These are phyloP conservation scores for Trididemnum clinides DNA, from an alignment of 23 tunicate genomes.

Conservation along the genomic window DNA sequence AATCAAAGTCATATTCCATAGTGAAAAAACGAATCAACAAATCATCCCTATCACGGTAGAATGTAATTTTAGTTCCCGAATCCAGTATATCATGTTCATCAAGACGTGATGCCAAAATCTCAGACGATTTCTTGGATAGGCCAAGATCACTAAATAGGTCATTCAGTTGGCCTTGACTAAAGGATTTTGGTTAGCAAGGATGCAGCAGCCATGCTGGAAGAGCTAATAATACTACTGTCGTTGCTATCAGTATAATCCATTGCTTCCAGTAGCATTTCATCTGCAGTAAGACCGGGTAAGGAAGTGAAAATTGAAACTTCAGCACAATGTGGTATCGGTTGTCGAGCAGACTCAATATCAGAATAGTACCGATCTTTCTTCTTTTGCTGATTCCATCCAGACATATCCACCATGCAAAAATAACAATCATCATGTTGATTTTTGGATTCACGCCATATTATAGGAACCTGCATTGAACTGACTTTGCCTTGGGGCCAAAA, in stretches of 20 bases:
- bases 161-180: slow-evolving; percentile 26
- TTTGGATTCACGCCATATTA: too few relatives aligned
- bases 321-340: not conserved
- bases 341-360: not conserved
- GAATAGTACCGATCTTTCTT: not conserved
- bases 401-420: too few relatives aligned
- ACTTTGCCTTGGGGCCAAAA: slow-evolving; percentile 6
- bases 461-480: not conserved
- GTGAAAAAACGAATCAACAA: slow-evolving; percentile 2
- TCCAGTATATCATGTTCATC: slow-evolving; percentile 16
- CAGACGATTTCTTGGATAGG: slow-evolving; percentile 16
- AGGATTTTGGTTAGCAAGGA: slow-evolving; percentile 17
- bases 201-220: slow-evolving; percentile 5
- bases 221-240: slow-evolving; percentile 16
- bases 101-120: slow-evolving; percentile 25
- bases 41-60: slow-evolving; percentile 7
- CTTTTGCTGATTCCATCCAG: too few relatives aligned
- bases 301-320: too few relatives aligned
- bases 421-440: too few relatives aligned
- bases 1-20: slow-evolving; percentile 19
- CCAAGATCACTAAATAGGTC: slow-evolving; percentile 21
- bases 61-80: slow-evolving; percentile 15
- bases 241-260: too few relatives aligned
- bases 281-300: too few relatives aligned
- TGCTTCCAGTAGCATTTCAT: slow-evolving; percentile 4